These are phyloP conservation scores for Barbus barbus DNA, from an alignment of 2,113 vertebrate genomes.

Conservation along the genomic window DNA sequence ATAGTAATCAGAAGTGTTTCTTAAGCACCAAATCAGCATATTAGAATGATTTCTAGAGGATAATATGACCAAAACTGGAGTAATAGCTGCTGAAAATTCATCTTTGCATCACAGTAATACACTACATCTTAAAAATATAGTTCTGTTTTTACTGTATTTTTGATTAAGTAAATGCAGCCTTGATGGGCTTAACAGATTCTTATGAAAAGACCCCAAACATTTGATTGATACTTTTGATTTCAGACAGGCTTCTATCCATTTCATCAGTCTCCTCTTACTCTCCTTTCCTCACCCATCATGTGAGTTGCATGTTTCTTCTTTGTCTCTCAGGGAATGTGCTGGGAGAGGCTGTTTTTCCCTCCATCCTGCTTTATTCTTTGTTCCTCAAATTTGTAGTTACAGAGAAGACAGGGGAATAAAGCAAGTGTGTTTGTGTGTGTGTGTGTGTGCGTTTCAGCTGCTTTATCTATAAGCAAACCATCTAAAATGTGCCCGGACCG, in stretches of 20 bases:
- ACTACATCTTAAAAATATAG: neutral
- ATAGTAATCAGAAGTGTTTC: neutral
- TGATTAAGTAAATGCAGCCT: neutral
- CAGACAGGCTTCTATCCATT: neutral
- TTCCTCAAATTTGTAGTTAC: conserved; percentile 22
- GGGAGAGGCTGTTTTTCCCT: conserved; percentile 10
- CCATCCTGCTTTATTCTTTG: too few relatives aligned
- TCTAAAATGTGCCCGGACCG: conserved; percentile 48
- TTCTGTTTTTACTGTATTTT: neutral
- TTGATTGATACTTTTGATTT: neutral
- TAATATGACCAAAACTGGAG: neutral
- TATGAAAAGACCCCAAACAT: neutral
- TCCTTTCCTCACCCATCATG: neutral
- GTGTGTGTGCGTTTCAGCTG: conserved; percentile 60
- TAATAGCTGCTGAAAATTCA: too few relatives aligned
- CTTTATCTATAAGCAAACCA: conserved; percentile 54
- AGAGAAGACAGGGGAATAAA: neutral
- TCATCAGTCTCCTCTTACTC: neutral
- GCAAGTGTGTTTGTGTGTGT: neutral
- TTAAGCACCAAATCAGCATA: neutral
- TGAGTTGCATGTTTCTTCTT: conserved; percentile 30
- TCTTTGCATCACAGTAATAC: too few relatives aligned
- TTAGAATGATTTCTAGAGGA: neutral
- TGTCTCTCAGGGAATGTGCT: conserved; percentile 43
- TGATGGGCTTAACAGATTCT: neutral